Evolutionary conservation across 2,888 invertebrate genomes (phyloP).

Genomic region (Luffia ferchaultella): DNA sequence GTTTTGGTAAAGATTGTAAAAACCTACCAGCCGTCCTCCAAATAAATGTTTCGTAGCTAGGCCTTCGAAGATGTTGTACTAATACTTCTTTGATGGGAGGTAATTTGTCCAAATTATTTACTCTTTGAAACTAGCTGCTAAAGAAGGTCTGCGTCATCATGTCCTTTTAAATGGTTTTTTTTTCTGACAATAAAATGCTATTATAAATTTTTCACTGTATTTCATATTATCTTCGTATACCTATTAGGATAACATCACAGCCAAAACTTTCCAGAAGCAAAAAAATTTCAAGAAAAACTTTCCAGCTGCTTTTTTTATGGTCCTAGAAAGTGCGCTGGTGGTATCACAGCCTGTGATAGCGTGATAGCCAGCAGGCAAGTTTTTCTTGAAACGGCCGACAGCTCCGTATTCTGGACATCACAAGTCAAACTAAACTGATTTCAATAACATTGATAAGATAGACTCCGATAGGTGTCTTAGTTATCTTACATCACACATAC

Average conservation of each 20-base stretch:
- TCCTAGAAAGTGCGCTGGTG: no score
- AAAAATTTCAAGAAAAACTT: background rate
- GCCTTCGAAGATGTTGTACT: background rate
- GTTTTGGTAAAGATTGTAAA: background rate
- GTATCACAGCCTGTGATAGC: no score
- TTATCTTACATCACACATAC: no score
- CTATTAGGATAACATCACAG: background rate
- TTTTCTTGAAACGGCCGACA: background rate
- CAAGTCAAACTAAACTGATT: no score
- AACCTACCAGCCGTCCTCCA: background rate
- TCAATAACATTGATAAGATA: no score
- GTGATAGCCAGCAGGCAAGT: background rate
- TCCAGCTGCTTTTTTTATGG: background rate
- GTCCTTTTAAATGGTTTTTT: background rate
- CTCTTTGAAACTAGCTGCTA: background rate
- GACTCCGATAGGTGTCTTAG: no score
- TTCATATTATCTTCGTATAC: background rate
- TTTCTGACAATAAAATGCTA: background rate
- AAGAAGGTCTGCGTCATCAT: background rate
- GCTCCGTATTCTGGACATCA: background rate
- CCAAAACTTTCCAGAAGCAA: background rate
- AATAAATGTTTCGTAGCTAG: background rate
- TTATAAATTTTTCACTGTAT: background rate
- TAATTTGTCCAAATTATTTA: background rate
- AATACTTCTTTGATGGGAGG: background rate